phyloP scores from a whole-genome alignment of 64 coral and sea anemone genomes.

The Acropora yongei region DNA sequence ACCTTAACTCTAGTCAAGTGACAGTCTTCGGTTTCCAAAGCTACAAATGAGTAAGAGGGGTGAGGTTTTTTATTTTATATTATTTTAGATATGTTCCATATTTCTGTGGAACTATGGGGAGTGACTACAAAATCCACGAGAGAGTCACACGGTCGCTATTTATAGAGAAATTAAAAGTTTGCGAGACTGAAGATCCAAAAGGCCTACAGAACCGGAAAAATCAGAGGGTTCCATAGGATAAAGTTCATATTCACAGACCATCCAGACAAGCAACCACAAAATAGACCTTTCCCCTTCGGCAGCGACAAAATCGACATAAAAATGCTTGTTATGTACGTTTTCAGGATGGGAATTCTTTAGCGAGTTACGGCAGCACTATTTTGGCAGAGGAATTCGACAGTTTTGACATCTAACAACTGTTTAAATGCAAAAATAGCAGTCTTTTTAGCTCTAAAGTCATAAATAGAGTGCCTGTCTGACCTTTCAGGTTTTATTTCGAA shows the following conservation, averaged over 20 bases:
- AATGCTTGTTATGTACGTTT: not conserved
- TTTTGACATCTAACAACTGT: not conserved
- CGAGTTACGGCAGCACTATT: not conserved
- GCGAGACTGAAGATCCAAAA: not conserved
- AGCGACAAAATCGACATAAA: not conserved
- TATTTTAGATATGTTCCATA: not conserved
- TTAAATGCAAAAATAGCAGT: not conserved
- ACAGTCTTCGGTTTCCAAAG: not conserved
- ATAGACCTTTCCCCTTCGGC: not conserved
- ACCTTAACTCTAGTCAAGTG: not conserved
- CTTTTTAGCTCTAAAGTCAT: not conserved
- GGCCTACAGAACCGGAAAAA: not conserved
- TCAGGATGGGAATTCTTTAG: not conserved
- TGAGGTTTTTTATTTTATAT: not conserved
- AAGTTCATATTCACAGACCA: not conserved
- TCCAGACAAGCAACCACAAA: not conserved
- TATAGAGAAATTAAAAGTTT: not conserved
- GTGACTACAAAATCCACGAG: not conserved
- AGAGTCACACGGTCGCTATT: not conserved
- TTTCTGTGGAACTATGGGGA: not conserved
- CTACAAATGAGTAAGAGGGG: not conserved
- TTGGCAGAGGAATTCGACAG: not conserved
- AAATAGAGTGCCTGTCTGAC: not conserved
- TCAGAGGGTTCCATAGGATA: not conserved
- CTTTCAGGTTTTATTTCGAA: not conserved